phyloP scores from a whole-genome alignment of 2,888 invertebrate species.

The Tenodera sinensis region DNA sequence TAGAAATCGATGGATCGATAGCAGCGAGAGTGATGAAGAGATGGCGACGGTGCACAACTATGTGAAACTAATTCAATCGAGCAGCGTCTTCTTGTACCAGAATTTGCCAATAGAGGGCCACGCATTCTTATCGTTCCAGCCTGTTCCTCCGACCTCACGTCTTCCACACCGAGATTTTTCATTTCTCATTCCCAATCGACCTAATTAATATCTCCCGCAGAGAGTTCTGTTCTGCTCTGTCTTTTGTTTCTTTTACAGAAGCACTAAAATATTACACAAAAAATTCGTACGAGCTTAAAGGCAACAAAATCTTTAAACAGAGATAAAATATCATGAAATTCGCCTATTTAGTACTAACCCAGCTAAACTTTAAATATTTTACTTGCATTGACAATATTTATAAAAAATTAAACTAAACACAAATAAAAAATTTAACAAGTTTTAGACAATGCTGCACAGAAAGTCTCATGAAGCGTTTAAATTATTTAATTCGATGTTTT shows the following conservation, averaged over 20 bases:
- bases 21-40: neutral
- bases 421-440: too few relatives aligned
- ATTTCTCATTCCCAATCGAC: neutral
- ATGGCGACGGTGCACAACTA: neutral
- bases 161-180: neutral
- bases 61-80: neutral
- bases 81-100: neutral
- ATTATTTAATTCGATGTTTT: too few relatives aligned
- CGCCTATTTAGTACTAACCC: too few relatives aligned
- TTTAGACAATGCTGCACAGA: too few relatives aligned
- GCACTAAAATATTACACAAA: neutral
- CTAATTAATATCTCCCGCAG: neutral
- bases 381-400: too few relatives aligned
- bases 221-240: neutral
- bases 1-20: neutral
- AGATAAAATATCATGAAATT: too few relatives aligned
- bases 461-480: too few relatives aligned
- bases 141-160: neutral
- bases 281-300: too few relatives aligned
- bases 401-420: too few relatives aligned
- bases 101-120: slow-evolving; percentile 5
- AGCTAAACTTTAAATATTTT: too few relatives aligned
- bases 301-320: too few relatives aligned
- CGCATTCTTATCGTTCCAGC: neutral
- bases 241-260: neutral